Percentiles rank a stretch among this genome's conserved stretches.
These are phyloP conservation scores for Empis stercorea DNA, from an alignment of 2,888 invertebrate genomes.

Conservation along the genomic window DNA sequence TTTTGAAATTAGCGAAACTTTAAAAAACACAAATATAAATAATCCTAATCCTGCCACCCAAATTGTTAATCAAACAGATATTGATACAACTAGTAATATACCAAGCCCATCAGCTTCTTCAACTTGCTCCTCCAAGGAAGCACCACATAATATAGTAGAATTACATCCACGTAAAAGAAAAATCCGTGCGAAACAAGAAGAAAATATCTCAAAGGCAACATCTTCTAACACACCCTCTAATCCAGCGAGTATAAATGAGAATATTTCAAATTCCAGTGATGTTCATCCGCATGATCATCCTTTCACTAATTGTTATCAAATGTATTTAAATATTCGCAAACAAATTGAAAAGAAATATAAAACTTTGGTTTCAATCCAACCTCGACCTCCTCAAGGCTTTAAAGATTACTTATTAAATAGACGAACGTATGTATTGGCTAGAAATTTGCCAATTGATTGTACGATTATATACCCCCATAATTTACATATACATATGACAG, in stretches of 20 bases:
- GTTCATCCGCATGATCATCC: constrained; percentile 64
- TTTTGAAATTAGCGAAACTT: neutral
- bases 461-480: constrained; percentile 58
- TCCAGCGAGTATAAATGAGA: constrained; percentile 12
- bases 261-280: constrained; percentile 31
- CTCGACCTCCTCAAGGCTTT: constrained; percentile 91
- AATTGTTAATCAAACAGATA: constrained; percentile 23
- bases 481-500: constrained; percentile 60
- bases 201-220: constrained; percentile 26
- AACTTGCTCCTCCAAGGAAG: constrained; percentile 33
- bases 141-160: constrained; percentile 27
- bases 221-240: constrained; percentile 9
- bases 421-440: constrained; percentile 82
- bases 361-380: constrained; percentile 76
- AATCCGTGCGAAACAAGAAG: constrained; percentile 62
- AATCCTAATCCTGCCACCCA: constrained; percentile 21
- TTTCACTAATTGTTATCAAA: constrained; percentile 84
- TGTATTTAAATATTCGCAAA: constrained; percentile 80
- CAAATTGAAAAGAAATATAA: constrained; percentile 74
- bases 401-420: constrained; percentile 91
- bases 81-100: constrained; percentile 32
- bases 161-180: constrained; percentile 84
- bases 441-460: constrained; percentile 65
- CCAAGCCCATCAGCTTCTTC: constrained; percentile 41
- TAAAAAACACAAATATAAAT: constrained; percentile 20